These are phyloP conservation scores for Reticulitermes speratus DNA, from an alignment of 1,140 invertebrate genomes.

Conservation along the genomic window DNA sequence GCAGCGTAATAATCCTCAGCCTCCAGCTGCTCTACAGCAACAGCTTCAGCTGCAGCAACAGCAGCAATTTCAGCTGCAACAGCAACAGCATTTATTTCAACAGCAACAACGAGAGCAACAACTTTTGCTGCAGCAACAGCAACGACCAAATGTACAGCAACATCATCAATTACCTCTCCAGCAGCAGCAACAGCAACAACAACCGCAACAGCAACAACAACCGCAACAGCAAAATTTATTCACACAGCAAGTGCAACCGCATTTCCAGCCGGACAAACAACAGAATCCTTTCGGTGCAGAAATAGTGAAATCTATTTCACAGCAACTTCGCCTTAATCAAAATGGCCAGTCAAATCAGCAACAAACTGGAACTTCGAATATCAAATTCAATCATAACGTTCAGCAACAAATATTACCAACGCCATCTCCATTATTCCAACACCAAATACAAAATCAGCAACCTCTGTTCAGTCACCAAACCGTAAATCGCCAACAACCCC, in stretches of 20 bases:
- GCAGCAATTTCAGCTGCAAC: slow-evolving; percentile 21
- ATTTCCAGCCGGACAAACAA: slow-evolving; percentile 44
- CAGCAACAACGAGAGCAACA: slow-evolving; percentile 41
- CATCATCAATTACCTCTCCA: slow-evolving; percentile 38
- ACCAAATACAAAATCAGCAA: slow-evolving; percentile 33
- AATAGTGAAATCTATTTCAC: slow-evolving; percentile 35
- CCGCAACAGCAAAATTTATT: slow-evolving; percentile 30
- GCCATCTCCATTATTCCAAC: slow-evolving; percentile 19
- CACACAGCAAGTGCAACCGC: slow-evolving; percentile 45
- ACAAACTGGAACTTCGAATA: slow-evolving; percentile 20
- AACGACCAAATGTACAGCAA: slow-evolving; percentile 34
- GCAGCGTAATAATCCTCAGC: slow-evolving; percentile 27
- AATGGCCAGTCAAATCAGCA: slow-evolving; percentile 35
- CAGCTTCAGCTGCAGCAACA: slow-evolving; percentile 19
- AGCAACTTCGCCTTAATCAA: slow-evolving; percentile 28
- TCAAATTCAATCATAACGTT: not conserved
- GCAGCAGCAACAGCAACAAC: slow-evolving; percentile 49
- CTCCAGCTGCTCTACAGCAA: slow-evolving; percentile 23
- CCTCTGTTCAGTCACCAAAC: slow-evolving; percentile 12
- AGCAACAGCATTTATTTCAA: slow-evolving; percentile 31
- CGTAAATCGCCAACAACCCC: not conserved
- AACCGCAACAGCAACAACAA: slow-evolving; percentile 50
- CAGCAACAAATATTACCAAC: slow-evolving; percentile 25
- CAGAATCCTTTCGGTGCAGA: slow-evolving; percentile 36
- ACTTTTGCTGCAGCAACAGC: slow-evolving; percentile 39